Evolutionary conservation across 2,888 invertebrate species (phyloP).

Genomic region (Poecilus cupreus): DNA sequence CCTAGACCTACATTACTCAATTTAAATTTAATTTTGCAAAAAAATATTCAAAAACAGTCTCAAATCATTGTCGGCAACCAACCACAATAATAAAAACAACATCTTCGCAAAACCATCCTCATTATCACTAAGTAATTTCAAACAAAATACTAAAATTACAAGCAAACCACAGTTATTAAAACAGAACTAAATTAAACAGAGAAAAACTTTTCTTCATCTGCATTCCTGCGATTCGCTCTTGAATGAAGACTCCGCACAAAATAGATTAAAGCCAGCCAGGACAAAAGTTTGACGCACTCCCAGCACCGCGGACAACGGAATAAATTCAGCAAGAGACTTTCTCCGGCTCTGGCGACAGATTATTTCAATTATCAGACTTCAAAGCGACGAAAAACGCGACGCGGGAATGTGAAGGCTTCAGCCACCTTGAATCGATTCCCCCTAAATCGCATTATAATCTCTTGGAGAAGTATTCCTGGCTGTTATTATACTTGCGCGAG

Average conservation of each 20-base stretch:
- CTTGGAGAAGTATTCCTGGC: background rate
- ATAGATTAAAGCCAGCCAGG: background rate
- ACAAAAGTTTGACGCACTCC: constrained; percentile 13
- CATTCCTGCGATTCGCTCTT: background rate
- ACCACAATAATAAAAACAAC: background rate
- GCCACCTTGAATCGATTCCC: background rate
- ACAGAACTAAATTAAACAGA: constrained; percentile 11
- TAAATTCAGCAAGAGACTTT: constrained; percentile 16
- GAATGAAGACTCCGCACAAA: background rate
- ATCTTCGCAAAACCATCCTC: constrained; percentile 4
- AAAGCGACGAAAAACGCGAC: background rate
- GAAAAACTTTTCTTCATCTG: constrained; percentile 1
- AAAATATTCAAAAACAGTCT: too few relatives aligned
- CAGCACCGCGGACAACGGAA: background rate
- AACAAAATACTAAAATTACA: constrained; percentile 12
- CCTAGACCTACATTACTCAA: too few relatives aligned
- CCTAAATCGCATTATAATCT: constrained; percentile 11
- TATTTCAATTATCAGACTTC: constrained; percentile 26
- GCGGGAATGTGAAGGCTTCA: background rate
- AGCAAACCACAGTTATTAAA: background rate
- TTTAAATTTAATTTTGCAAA: too few relatives aligned
- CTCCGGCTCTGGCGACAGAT: background rate
- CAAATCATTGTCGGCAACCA: too few relatives aligned
- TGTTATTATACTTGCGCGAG: constrained; percentile 21
- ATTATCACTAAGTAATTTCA: background rate